Conservation (phyloP, 2,113 vertebrate genomes). For the Azemiops feae region DNA sequence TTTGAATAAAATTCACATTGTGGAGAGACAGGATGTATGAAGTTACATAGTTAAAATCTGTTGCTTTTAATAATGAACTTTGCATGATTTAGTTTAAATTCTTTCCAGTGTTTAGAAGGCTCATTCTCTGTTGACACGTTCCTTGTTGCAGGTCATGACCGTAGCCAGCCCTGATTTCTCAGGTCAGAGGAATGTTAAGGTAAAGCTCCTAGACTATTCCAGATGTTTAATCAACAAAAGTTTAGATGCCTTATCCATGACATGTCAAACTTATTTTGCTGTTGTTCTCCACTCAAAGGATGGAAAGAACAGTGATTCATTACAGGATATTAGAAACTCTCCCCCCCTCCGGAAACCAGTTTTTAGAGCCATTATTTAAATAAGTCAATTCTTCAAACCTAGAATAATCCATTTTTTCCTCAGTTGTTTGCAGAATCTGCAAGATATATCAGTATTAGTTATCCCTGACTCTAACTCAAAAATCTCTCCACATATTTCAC, state of each 20-base stretch:
- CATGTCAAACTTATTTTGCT: not conserved
- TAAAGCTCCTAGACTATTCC: conserved; percentile 31
- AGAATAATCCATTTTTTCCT: not conserved
- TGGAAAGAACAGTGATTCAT: not conserved
- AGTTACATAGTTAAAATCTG: not conserved
- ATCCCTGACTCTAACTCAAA: conserved; percentile 1
- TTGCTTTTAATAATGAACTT: conserved; percentile 22
- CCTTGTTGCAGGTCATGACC: conserved; percentile 25
- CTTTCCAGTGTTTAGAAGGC: conserved; percentile 33
- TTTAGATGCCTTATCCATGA: conserved; percentile 33
- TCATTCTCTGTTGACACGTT: conserved; percentile 23
- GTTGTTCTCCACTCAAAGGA: not conserved
- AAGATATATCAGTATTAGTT: not conserved
- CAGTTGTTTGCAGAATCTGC: not conserved
- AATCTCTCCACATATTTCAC: not conserved
- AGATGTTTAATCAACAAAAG: conserved; percentile 42
- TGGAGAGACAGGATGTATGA: not conserved
- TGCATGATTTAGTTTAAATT: conserved; percentile 20
- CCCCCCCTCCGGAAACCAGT: not conserved
- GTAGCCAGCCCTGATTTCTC: conserved; percentile 23
- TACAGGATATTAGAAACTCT: not conserved
- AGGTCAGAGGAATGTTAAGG: conserved; percentile 24
- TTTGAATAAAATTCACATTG: not conserved
- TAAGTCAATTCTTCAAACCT: not conserved
- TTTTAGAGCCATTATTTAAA: not conserved